Evolutionary conservation across 2,113 vertebrate genomes (phyloP), one percentile per base, ranked within the genome.

Genomic region (Chlamydotis undulata): DNA sequence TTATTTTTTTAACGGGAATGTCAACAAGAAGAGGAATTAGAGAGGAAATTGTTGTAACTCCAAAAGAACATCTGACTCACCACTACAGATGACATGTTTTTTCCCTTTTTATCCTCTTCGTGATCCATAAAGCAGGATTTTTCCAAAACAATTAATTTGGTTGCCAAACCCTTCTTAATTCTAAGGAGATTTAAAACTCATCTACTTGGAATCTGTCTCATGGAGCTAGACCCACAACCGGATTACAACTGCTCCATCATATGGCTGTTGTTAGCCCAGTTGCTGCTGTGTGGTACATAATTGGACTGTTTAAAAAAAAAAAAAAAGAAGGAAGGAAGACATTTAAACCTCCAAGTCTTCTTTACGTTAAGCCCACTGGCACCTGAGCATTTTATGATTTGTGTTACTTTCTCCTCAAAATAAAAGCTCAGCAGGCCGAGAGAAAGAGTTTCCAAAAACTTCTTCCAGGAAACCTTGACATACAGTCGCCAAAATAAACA

Each of bases 161-260:
- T 95, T 96, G 95, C 87, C 94, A 96, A 97, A 96, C 93, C 93
- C 96, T 96, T 96, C 96, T 97, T 97, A 96, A 97, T 97, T 97
- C 97, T 97, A 97, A 97, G 96, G 94, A 96, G 97, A 97, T 98
- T 98, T 97, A 96, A 96, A 96, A 93, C 97, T 97, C 96, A 96
- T 97, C 96, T 97, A 87, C 96, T 97, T 96, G 94, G 95, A 96
- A 87, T 90, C 94, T 95, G 94, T 93, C 95, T 96, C 93, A 85
- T 39, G 75, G 95, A 96, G 94, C 85, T 64, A 84, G 91, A 92
- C 47, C 90, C 95, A 89, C 96, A 90, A 96, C 84, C 94, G 92
- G 97, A 98, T 98, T 98, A 98, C 41, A 84, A 90, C 96, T 97
- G 86, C 84, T 97, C 97, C 97, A 93, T 97, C 97, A 94, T 96